Conservation (phyloP, 2,888 invertebrate species). For the Tenthredo notha region DNA sequence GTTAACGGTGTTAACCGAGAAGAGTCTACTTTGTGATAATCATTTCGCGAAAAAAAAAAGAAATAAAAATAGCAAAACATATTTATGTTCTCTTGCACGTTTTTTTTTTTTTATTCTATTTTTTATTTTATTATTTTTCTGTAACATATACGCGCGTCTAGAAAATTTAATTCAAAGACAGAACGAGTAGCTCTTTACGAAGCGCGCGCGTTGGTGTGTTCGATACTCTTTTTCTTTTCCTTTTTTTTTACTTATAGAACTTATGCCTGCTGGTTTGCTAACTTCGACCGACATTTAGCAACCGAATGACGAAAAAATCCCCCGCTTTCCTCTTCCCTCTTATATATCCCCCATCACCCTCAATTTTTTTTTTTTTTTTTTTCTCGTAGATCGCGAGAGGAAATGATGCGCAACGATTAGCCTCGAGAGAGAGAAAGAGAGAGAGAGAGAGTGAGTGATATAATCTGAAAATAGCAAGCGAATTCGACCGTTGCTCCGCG, state of each 20-base stretch:
- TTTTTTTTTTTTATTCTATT: neutral
- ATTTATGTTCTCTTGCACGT: neutral
- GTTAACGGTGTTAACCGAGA: neutral
- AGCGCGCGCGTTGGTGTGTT: neutral
- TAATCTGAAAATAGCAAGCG: neutral
- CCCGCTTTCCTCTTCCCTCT: neutral
- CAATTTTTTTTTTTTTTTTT: neutral
- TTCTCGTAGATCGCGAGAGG: neutral
- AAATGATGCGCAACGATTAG: neutral
- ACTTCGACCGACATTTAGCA: neutral
- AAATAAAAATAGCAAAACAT: neutral
- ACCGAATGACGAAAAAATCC: conserved; percentile 20
- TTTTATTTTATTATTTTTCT: neutral
- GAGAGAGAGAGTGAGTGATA: neutral
- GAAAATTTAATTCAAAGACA: neutral
- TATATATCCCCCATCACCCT: neutral
- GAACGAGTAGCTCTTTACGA: neutral
- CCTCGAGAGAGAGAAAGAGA: neutral
- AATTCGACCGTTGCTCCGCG: neutral
- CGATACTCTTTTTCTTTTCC: neutral
- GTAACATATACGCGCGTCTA: neutral
- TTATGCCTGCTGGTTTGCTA: neutral
- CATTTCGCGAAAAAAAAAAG: neutral
- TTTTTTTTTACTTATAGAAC: neutral
- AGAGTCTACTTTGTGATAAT: neutral